phyloP scores from a whole-genome alignment of 2,888 invertebrate species.

The Macroteleia sp. region DNA sequence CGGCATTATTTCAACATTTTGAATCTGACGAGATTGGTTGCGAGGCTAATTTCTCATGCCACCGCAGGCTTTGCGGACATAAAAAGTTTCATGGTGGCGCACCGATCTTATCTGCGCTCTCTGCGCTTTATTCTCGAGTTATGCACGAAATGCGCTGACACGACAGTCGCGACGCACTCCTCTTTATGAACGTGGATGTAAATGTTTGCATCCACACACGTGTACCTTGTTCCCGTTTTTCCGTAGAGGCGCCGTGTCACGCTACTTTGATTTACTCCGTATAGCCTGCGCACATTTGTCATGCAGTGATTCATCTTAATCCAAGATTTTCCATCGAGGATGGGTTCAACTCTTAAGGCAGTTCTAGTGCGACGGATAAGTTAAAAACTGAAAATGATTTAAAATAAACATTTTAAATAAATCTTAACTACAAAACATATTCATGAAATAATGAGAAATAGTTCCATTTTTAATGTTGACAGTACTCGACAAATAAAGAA shows the following conservation, averaged over 20 bases:
- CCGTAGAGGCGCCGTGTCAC: slow-evolving; percentile 43
- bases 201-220: background rate
- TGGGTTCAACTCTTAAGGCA: no score
- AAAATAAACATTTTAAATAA: no score
- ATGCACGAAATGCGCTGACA: slow-evolving; percentile 61
- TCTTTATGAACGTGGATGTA: background rate
- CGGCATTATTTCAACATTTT: slow-evolving; percentile 40
- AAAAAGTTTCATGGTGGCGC: slow-evolving; percentile 31
- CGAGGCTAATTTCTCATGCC: slow-evolving; percentile 59
- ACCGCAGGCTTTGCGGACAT: slow-evolving; percentile 12
- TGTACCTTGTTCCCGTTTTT: slow-evolving; percentile 26
- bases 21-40: slow-evolving; percentile 47
- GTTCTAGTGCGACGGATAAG: no score
- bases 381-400: no score
- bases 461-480: no score
- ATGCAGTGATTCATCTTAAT: slow-evolving; percentile 55
- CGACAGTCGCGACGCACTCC: slow-evolving; percentile 25
- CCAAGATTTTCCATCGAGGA: slow-evolving; percentile 20
- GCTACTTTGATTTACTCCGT: slow-evolving; percentile 38
- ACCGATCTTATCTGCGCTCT: slow-evolving; percentile 39
- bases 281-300: slow-evolving; percentile 42
- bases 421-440: no score
- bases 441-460: no score
- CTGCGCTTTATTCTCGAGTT: slow-evolving; percentile 54
- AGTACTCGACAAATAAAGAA: no score